Evolutionary conservation across 2,797 vertebrate genomes (phyloP), one percentile per base, ranked within the genome.

Genomic region (Pelodytes ibericus): DNA sequence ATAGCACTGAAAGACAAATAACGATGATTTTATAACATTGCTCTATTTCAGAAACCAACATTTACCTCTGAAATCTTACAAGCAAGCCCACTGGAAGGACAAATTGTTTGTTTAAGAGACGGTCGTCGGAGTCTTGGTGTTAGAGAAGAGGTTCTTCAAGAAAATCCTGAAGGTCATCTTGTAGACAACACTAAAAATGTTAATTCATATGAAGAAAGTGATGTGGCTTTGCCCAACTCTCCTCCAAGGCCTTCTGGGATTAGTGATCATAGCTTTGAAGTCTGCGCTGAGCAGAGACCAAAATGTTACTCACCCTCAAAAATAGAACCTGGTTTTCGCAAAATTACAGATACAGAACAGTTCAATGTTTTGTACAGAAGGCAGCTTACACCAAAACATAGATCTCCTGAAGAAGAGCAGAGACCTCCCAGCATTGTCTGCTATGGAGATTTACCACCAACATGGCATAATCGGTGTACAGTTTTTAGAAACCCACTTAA

Each of bases 31-130:
- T 4, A 53, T 15, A 22, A 61, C 47, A 13, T 49, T 39, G 25
- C 20, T 58, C 80, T 83, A 8, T 70, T 74, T 26, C 5, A 94
- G 91, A 89, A 84, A 85, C 89, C 94, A 86, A 84, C 73, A 51
- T 91, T 89, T 72, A 80, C 86, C 58, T 82, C 90, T 22, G 29
- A 33, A 59, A 82, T 89, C 53, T 80, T 88, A 77, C 83, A 89
- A 49, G 57, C 85, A 22, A 88, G 83, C 75, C 82, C 89, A 26
- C 81, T 84, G 72, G 83, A 88, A 78, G 86, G 84, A 75, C 71
- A 39, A 22, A 87, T 82, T 69, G 83, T 86, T 67, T 78, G 84
- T 64, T 41, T 84, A 53, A 59, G 79, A 72, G 85, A 88, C 60
- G 81, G 75, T 13, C 83, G 31, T 30, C 8, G 8, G 10, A 69